Conservation (phyloP, 1,140 invertebrate species). For the Whitmania pigra region DNA sequence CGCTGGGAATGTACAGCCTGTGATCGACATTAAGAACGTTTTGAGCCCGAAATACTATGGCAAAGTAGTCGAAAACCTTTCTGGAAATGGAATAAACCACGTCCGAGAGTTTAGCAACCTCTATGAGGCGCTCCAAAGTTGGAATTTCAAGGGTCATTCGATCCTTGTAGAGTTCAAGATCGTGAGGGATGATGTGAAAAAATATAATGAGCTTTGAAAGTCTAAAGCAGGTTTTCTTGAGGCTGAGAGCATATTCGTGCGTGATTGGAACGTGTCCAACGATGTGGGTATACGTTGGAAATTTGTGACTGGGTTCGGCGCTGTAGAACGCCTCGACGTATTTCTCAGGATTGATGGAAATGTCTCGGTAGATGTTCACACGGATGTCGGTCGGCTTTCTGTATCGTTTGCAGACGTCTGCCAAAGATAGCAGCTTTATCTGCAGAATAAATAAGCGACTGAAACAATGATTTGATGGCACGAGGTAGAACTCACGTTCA, state of each 20-base stretch:
- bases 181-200: constrained; percentile 22
- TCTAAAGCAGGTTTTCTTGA: not conserved
- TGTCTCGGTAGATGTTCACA: not conserved
- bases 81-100: constrained; percentile 22
- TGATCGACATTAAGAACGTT: constrained; percentile 17
- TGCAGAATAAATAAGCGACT: not conserved
- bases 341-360: not conserved
- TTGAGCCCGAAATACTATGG: constrained; percentile 19
- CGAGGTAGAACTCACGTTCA: not conserved
- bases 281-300: constrained; percentile 18
- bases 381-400: not conserved
- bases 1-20: constrained; percentile 21
- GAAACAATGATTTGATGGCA: not conserved
- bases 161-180: constrained; percentile 17
- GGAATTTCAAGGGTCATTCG: constrained; percentile 13
- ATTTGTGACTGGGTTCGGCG: not conserved
- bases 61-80: constrained; percentile 21
- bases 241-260: constrained; percentile 15
- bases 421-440: constrained; percentile 7
- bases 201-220: constrained; percentile 19
- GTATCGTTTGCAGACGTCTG: constrained; percentile 1
- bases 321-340: constrained; percentile 4
- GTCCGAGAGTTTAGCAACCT: constrained; percentile 16
- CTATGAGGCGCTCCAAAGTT: constrained; percentile 12
- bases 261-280: constrained; percentile 23